Percentiles rank a stretch among this genome's conserved stretches.
Conservation (phyloP, 2,113 vertebrate genomes). For the Hemiprocne comata region DNA sequence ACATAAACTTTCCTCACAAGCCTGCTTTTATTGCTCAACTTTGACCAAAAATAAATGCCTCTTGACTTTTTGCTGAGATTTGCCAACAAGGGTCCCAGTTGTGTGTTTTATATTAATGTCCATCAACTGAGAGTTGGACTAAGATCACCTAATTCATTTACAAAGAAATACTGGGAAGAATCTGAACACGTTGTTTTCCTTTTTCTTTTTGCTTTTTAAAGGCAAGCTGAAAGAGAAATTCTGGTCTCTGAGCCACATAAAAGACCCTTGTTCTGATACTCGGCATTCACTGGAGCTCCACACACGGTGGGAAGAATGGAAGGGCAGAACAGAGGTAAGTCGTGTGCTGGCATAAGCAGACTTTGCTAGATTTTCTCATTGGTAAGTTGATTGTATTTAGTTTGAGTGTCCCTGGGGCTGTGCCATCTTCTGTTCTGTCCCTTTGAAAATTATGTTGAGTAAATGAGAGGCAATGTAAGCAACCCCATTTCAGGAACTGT, state of each 20-base stretch:
- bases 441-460: neutral
- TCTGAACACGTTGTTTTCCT: neutral
- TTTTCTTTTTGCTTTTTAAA: neutral
- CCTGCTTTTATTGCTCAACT: slow-evolving; percentile 2
- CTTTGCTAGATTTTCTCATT: neutral
- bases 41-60: neutral
- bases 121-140: neutral
- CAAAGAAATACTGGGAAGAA: neutral
- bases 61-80: neutral
- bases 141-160: neutral
- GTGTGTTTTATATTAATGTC: slow-evolving; percentile 3
- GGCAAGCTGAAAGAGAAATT: slow-evolving; percentile 32
- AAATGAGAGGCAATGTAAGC: neutral
- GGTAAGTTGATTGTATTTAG: neutral
- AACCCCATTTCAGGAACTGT: neutral
- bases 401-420: neutral
- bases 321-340: neutral
- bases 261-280: slow-evolving; percentile 3
- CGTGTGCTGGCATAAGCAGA: neutral
- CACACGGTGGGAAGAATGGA: neutral
- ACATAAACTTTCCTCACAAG: neutral
- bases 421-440: neutral
- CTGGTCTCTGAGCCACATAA: neutral
- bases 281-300: neutral
- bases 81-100: slow-evolving; percentile 22